Evolutionary conservation across 2,888 invertebrate genomes (phyloP), one percentile per base, ranked within the genome.

Genomic region (Phaedon cochleariae): DNA sequence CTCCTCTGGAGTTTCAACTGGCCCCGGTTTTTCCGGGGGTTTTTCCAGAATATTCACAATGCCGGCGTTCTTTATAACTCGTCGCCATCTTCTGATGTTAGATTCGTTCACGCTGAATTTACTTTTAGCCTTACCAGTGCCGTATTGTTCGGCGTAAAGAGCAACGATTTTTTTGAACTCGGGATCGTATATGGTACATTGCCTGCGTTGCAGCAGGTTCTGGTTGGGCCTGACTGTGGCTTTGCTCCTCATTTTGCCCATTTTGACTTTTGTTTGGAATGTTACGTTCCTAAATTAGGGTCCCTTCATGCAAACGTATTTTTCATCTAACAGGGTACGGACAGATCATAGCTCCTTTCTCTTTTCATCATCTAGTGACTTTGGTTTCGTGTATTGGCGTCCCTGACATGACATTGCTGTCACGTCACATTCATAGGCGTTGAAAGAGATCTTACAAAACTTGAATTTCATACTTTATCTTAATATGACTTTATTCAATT

Each of bases 51-150:
- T 17, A 22, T 45, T 45, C 48, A 71, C 72, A 29, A 71, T 71
- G 53, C 72, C 54, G 48, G 73, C 69, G 17, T 75, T 71, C n/a
- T 58, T 53, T 63, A 73, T 77, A 18, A 79, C 63, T 26, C 77
- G 74, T 34, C 77, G 70, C 81, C 82, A 83, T 58, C 81, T 73
- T 57, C 78, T 73, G 1, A 83, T 76, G 41, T 81, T 82, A 3
- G 79, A 77, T 53, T 79, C 81, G 51, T 78, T 74, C 6, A 82
- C 74, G 26, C 81, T 79, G 67, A 73, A 83, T 6, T 74, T 72
- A 48, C 75, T 73, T 49, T 75, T 76, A 0, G 82, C 81, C 18
- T 77, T 77, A 15, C 74, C 71, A 54, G 74, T 80, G 55, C 77
- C 75, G 60, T 75, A 75, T 67, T 76, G 72, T 64, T 82, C 81